Evolutionary conservation across 1,140 invertebrate species (phyloP).

Genomic region (Drosophila sp.): DNA sequence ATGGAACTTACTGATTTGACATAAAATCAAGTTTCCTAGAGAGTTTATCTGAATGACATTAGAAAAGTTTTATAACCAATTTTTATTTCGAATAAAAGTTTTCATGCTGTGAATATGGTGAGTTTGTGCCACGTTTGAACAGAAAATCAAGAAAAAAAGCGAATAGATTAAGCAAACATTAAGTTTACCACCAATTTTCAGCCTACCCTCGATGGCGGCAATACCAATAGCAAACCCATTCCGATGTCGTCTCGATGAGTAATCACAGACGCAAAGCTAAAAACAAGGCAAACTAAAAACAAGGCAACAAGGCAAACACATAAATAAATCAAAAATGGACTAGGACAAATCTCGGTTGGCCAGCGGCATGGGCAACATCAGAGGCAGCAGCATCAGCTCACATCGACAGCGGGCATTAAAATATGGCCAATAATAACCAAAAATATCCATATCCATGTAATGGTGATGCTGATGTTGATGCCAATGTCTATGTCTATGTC

Average conservation of each 20-base stretch:
- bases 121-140: too few relatives aligned
- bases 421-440: slow-evolving; percentile 76
- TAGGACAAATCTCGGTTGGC: slow-evolving; percentile 78
- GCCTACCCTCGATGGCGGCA: not conserved
- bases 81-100: too few relatives aligned
- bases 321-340: slow-evolving; percentile 79
- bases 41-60: too few relatives aligned
- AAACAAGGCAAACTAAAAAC: slow-evolving; percentile 76
- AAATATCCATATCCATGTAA: slow-evolving; percentile 56
- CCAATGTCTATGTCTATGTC: slow-evolving; percentile 13
- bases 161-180: too few relatives aligned
- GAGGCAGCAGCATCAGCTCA: slow-evolving; percentile 19
- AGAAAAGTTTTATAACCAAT: too few relatives aligned
- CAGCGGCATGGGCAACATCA: slow-evolving; percentile 18
- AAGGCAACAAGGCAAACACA: slow-evolving; percentile 78
- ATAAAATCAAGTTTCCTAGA: too few relatives aligned
- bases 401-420: slow-evolving; percentile 60
- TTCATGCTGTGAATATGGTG: too few relatives aligned
- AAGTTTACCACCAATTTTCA: too few relatives aligned
- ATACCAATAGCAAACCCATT: not conserved
- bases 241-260: slow-evolving; percentile 51
- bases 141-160: too few relatives aligned
- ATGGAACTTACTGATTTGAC: too few relatives aligned
- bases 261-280: slow-evolving; percentile 76
- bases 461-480: slow-evolving; percentile 11